Evolutionary conservation across 2,797 vertebrate species (phyloP).

Genomic region (Champsocephalus esox): DNA sequence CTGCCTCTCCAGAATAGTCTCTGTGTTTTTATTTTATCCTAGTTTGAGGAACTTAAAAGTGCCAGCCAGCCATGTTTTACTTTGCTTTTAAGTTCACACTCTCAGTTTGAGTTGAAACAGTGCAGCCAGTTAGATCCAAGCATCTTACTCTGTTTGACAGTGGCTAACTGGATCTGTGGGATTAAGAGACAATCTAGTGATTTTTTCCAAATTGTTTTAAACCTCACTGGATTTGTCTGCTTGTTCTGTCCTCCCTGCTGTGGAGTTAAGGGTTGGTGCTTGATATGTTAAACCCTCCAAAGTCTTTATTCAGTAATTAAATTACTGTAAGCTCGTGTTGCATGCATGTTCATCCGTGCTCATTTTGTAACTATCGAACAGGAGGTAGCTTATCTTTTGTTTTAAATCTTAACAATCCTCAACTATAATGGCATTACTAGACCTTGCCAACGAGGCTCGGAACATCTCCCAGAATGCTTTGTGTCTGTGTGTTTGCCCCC

Average conservation of each 20-base stretch:
- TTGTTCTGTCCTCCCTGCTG: constrained; percentile 62
- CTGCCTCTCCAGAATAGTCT: background rate
- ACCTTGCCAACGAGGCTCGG: constrained; percentile 26
- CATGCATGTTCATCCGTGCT: constrained; percentile 21
- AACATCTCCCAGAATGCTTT: constrained; percentile 49
- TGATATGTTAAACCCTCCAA: constrained; percentile 67
- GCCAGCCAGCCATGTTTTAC: background rate
- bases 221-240: constrained; percentile 59
- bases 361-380: constrained; percentile 16
- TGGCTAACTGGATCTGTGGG: constrained; percentile 69
- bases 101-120: background rate
- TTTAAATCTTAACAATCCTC: constrained; percentile 35
- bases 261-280: constrained; percentile 58
- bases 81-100: constrained; percentile 13
- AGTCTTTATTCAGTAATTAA: constrained; percentile 67
- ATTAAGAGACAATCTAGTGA: constrained; percentile 64
- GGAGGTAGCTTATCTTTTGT: constrained; percentile 29
- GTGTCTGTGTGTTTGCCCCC: constrained; percentile 37
- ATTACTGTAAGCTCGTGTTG: constrained; percentile 51
- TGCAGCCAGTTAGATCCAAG: constrained; percentile 31
- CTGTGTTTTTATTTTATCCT: constrained; percentile 1
- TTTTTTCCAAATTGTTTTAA: constrained; percentile 73
- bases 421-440: constrained; percentile 31
- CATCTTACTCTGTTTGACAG: constrained; percentile 46
- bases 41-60: constrained; percentile 18